A percentile compares a stretch with the other conserved stretches of the same genome.
Conservation (phyloP, 2,113 vertebrate species). For the Alosa alosa region DNA sequence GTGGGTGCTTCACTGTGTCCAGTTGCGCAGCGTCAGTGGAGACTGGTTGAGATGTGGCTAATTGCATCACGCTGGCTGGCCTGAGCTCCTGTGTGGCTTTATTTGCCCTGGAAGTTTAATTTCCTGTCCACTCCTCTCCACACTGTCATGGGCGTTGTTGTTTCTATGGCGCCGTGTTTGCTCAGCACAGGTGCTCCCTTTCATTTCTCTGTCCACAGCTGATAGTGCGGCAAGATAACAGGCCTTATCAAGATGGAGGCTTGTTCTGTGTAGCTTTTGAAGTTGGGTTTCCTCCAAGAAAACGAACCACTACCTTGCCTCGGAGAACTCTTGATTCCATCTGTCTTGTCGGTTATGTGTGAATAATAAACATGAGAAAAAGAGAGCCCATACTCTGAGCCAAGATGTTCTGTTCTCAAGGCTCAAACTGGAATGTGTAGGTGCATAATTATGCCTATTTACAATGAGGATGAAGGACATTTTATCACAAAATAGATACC, state of each 20-base stretch:
- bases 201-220: neutral
- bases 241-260: neutral
- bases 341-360: neutral
- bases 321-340: neutral
- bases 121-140: slow-evolving; percentile 33
- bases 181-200: slow-evolving; percentile 29
- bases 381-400: neutral
- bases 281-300: neutral
- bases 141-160: neutral
- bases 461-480: neutral
- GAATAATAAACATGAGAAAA: neutral
- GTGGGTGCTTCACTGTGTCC: neutral
- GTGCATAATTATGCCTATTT: neutral
- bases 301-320: neutral
- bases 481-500: neutral
- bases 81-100: neutral
- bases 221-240: neutral
- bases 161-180: slow-evolving; percentile 23
- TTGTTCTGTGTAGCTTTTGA: neutral
- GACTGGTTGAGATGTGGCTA: neutral
- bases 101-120: slow-evolving; percentile 44
- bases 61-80: neutral
- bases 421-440: neutral
- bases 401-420: neutral
- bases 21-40: neutral